Conservation (phyloP, 2,888 invertebrate genomes). For the Reticulitermes lucifugus region DNA sequence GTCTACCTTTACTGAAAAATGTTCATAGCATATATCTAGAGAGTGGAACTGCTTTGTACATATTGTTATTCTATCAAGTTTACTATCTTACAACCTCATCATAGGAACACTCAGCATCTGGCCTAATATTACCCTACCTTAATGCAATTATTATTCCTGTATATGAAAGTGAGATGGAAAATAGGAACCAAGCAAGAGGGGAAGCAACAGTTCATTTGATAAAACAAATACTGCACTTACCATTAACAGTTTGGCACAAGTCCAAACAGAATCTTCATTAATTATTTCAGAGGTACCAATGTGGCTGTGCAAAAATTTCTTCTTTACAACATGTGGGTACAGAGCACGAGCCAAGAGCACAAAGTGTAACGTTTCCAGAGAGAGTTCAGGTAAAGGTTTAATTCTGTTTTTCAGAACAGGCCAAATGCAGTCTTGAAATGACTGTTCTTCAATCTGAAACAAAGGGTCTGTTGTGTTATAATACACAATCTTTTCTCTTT, state of each 20-base stretch:
- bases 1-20: no score
- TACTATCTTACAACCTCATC: no score
- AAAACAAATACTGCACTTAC: conserved; percentile 64
- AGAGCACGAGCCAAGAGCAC: conserved; percentile 65
- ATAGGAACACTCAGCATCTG: no score
- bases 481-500: neutral
- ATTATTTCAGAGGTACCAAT: conserved; percentile 70
- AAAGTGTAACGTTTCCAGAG: conserved; percentile 74
- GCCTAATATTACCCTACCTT: no score
- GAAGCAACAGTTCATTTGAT: neutral
- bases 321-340: conserved; percentile 67
- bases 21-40: no score
- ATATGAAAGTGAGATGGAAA: no score
- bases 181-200: no score
- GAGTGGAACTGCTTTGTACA: no score
- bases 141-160: no score
- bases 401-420: conserved; percentile 71
- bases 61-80: no score
- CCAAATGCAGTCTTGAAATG: conserved; percentile 71
- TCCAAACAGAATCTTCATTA: conserved; percentile 69
- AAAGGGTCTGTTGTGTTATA: neutral
- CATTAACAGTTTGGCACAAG: conserved; percentile 72
- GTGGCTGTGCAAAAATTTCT: conserved; percentile 68
- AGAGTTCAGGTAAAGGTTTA: conserved; percentile 73
- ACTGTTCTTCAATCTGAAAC: conserved; percentile 66